phyloP scores from a whole-genome alignment of 2,888 invertebrate species.

The Frankliniella fusca region DNA sequence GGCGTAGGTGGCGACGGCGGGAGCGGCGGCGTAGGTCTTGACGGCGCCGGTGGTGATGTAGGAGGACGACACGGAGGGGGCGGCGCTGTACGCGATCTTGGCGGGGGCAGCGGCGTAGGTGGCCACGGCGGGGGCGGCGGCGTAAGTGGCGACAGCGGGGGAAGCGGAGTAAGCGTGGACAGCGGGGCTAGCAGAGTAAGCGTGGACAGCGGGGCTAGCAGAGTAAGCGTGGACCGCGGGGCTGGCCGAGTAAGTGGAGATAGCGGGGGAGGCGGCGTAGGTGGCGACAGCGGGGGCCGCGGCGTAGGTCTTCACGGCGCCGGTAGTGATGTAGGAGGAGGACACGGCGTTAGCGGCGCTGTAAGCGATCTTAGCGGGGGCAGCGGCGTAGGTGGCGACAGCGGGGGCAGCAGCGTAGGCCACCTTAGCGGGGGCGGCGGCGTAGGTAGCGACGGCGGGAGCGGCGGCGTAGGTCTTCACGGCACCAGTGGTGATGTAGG shows the following conservation, averaged over 20 bases:
- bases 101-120: conserved; percentile 43
- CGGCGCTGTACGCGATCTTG: conserved; percentile 51
- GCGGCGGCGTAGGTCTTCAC: conserved; percentile 40
- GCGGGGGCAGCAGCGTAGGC: conserved; percentile 39
- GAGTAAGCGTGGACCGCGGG: conserved; percentile 50
- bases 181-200: conserved; percentile 36
- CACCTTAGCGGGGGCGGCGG: conserved; percentile 41
- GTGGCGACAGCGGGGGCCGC: conserved; percentile 35
- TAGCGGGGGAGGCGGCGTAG: conserved; percentile 35
- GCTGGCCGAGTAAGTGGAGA: conserved; percentile 36
- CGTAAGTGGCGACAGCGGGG: conserved; percentile 37
- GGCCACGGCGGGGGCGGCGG: conserved; percentile 46
- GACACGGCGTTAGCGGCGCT: conserved; percentile 11
- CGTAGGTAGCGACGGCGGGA: conserved; percentile 33
- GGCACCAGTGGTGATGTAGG: too few species aligned
- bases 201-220: conserved; percentile 38
- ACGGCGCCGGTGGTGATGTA: conserved; percentile 36
- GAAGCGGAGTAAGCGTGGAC: conserved; percentile 31
- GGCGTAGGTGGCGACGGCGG: conserved; percentile 48
- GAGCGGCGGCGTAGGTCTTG: conserved; percentile 34
- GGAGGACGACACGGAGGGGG: conserved; percentile 37
- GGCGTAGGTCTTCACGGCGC: conserved; percentile 33
- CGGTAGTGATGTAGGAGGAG: conserved; percentile 6
- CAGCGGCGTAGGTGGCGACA: conserved; percentile 34
- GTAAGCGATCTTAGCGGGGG: conserved; percentile 20